phyloP scores from a whole-genome alignment of 2,888 invertebrate genomes.

The Drosophila ezoana region DNA sequence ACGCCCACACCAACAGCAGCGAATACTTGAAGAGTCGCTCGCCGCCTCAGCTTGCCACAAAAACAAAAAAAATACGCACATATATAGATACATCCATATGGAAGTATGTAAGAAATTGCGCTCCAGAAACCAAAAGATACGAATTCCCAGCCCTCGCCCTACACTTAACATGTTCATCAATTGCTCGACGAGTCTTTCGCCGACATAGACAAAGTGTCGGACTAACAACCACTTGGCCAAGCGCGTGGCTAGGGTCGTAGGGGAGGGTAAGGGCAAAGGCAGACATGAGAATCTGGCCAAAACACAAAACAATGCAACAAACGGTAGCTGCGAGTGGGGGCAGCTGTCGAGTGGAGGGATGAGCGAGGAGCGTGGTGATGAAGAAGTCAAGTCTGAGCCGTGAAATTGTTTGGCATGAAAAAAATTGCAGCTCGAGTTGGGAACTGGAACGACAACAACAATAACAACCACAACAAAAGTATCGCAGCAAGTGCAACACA shows the following conservation, averaged over 20 bases:
- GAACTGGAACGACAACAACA: constrained; percentile 44
- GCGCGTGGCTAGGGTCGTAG: not conserved
- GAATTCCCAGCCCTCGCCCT: constrained; percentile 60
- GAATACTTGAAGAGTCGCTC: constrained; percentile 12
- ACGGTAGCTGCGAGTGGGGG: constrained; percentile 12
- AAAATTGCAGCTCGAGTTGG: constrained; percentile 47
- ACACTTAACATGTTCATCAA: constrained; percentile 81
- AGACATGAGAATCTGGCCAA: constrained; percentile 52
- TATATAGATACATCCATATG: no score
- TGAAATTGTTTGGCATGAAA: constrained; percentile 55
- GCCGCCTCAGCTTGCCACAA: not conserved
- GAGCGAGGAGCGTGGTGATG: not conserved
- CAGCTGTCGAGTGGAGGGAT: not conserved
- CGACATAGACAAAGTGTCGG: constrained; percentile 71
- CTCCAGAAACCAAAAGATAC: constrained; percentile 63
- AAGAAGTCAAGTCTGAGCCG: constrained; percentile 55
- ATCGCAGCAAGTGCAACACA: constrained; percentile 43
- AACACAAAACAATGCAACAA: constrained; percentile 44
- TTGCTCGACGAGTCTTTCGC: constrained; percentile 64
- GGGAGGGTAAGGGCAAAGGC: not conserved
- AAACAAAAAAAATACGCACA: not conserved
- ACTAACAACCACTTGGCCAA: constrained; percentile 41
- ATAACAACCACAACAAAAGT: constrained; percentile 7
- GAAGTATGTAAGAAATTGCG: constrained; percentile 39
- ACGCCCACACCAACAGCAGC: not conserved